Evolutionary conservation across 2,888 invertebrate species (phyloP).

Genomic region (Diogma glabrata): DNA sequence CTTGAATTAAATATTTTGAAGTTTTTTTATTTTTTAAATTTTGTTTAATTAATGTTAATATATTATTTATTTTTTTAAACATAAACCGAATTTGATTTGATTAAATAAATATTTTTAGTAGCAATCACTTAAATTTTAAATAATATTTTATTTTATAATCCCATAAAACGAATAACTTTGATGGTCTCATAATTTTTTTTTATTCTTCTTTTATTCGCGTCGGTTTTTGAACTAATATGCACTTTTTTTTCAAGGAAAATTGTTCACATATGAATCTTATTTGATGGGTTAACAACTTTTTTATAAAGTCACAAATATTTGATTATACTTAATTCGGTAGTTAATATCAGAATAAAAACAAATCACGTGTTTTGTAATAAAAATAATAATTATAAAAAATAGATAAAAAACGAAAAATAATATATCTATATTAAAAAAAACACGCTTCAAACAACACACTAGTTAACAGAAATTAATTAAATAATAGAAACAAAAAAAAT

Average conservation of each 20-base stretch:
- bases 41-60: background rate
- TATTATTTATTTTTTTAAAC: no score
- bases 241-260: constrained; percentile 2
- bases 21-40: background rate
- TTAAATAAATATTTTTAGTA: background rate
- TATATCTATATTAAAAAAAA: constrained; percentile 2
- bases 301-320: background rate
- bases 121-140: constrained; percentile 1
- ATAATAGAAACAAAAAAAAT: background rate
- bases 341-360: constrained; percentile 1
- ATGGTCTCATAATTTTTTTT: constrained; percentile 9
- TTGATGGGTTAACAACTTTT: constrained; percentile 1
- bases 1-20: no score
- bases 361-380: constrained; percentile 9
- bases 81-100: background rate
- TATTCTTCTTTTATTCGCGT: constrained; percentile 4
- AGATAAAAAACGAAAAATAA: background rate
- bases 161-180: constrained; percentile 5
- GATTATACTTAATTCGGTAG: background rate
- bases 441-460: constrained; percentile 9
- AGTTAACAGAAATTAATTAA: no score
- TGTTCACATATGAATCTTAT: constrained; percentile 6
- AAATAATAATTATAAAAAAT: background rate
- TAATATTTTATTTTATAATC: constrained; percentile 5
- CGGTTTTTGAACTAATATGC: constrained; percentile 6